Evolutionary conservation across 1,140 invertebrate species (phyloP).

Genomic region (Palaemon carinicauda): DNA sequence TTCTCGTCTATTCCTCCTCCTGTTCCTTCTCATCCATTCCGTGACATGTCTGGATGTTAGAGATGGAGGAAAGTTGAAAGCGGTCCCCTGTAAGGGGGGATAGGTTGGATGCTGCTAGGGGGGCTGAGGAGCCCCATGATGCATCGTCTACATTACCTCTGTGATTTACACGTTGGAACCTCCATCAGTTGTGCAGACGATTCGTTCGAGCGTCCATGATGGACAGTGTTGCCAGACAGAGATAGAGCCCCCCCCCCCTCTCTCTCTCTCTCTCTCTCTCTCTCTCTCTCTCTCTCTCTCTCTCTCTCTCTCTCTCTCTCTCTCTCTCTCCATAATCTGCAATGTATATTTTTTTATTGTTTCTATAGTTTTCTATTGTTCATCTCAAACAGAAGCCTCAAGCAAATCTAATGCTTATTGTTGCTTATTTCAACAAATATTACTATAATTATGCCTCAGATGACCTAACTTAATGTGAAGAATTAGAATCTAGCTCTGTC

Average conservation of each 20-base stretch:
- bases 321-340: not conserved
- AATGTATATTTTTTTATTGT: too few relatives aligned
- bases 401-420: too few relatives aligned
- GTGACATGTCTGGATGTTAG: not conserved
- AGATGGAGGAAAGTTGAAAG: not conserved
- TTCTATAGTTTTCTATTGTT: too few relatives aligned
- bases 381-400: too few relatives aligned
- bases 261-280: not conserved
- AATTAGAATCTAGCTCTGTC: not conserved
- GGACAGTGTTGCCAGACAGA: constrained; percentile 29
- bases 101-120: not conserved
- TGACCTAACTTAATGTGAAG: not conserved
- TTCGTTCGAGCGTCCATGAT: constrained; percentile 33
- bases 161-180: constrained; percentile 47
- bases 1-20: not conserved
- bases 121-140: constrained; percentile 22
- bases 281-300: not conserved
- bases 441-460: too few relatives aligned
- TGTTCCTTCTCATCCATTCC: not conserved
- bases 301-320: not conserved
- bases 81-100: not conserved
- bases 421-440: too few relatives aligned
- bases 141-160: constrained; percentile 52
- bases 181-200: constrained; percentile 48
- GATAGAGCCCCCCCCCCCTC: not conserved